Evolutionary conservation across 2,888 invertebrate species (phyloP), one percentile per base, ranked within the genome.

Genomic region (Hirudinaria manillensis): DNA sequence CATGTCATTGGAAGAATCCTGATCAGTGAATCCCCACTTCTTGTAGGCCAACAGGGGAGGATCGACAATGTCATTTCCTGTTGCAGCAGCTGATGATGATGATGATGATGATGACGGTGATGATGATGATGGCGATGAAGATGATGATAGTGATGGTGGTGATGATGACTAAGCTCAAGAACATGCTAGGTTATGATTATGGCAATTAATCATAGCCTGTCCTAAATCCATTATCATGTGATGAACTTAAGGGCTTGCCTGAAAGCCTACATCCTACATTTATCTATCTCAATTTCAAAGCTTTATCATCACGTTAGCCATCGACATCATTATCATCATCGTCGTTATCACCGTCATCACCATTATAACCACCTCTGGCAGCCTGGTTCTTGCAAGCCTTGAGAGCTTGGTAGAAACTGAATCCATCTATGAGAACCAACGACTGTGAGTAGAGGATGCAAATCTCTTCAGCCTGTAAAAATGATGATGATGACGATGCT

Each of bases 21-120:
- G 86, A 32, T 91, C 91, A 77, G 89, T 88, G 82, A 94, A 92
- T n/a, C 90, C 89, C 91, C 93, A 94, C 86, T 94, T 96, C 82
- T 92, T 91, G 81, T 91, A 91, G 21, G 89, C 88, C 74, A 94
- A 86, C 76, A 88, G 90, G 34, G 85, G 85, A 51, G 89, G 88
- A 78, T 86, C 85, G 32, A 86, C 81, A 36, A 87, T 86, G 77
- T 89, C 89, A 77, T 88, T 88, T 76, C 90, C 88, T 82, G 90
- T 91, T 55, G 91, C 91, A 84, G 90, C 89, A 91, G 82, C 56
- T 72, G 56, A 19, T 45, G 3, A n/a, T 21, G 29, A 38, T n/a
- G 24, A 24, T n/a, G 38, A 24, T 70, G n/a, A 27, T 68, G 68
- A 36, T 68, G 6, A 36, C 32, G 27, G 27, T 29, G 24, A 10